Conservation (phyloP, 2,888 invertebrate genomes). For the Pteria penguin region DNA sequence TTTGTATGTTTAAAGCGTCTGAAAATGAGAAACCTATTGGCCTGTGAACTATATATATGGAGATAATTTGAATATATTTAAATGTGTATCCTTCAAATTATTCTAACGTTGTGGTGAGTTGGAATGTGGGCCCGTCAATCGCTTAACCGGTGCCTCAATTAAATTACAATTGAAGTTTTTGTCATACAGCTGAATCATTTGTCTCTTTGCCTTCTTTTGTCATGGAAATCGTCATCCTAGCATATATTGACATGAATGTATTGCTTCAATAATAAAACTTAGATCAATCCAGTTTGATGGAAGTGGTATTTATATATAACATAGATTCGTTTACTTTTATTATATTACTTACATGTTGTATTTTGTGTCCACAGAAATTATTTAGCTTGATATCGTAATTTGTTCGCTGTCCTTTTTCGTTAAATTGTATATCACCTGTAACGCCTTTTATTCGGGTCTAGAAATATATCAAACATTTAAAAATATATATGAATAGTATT, state of each 20-base stretch:
- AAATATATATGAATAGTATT: background rate
- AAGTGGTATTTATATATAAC: background rate
- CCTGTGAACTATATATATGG: too few species aligned
- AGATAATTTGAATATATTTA: too few species aligned
- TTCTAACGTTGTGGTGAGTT: too few species aligned
- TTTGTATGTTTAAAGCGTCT: too few species aligned
- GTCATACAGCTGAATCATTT: too few species aligned
- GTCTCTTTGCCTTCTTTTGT: too few species aligned
- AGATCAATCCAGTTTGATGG: background rate
- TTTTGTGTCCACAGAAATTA: background rate
- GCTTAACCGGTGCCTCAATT: too few species aligned
- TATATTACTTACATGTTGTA: background rate
- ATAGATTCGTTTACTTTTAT: background rate
- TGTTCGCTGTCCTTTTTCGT: background rate
- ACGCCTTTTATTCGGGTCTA: background rate
- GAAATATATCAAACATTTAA: background rate
- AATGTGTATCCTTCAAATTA: too few species aligned
- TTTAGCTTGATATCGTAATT: constrained; percentile 2
- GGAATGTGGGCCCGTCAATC: too few species aligned
- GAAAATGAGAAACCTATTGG: too few species aligned
- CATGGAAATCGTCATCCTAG: background rate
- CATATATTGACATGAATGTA: background rate
- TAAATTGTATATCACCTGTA: constrained; percentile 1
- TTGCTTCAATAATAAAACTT: background rate
- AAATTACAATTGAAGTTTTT: too few species aligned